These are phyloP conservation scores for Sebastes cheni DNA, from an alignment of 2,797 vertebrate species.

Conservation along the genomic window DNA sequence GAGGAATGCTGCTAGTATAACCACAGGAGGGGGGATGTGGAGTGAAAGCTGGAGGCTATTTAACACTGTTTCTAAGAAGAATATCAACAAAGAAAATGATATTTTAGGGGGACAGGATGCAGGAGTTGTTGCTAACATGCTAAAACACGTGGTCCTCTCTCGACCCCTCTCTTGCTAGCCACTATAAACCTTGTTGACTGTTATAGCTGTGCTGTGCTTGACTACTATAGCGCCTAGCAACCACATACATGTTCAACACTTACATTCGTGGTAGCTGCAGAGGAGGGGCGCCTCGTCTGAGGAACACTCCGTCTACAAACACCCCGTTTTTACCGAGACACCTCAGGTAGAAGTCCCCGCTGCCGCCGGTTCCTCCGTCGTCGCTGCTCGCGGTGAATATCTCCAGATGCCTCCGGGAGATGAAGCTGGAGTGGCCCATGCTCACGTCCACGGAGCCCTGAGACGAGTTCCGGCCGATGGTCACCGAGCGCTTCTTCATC, in stretches of 20 bases:
- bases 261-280: conserved; percentile 94
- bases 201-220: conserved; percentile 1
- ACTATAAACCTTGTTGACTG: conserved; percentile 1
- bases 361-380: conserved; percentile 75
- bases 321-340: conserved; percentile 97
- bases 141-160: conserved; percentile 73
- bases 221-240: conserved; percentile 7
- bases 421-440: conserved; percentile 98
- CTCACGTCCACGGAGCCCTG: conserved; percentile 97
- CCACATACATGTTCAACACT: conserved; percentile 76
- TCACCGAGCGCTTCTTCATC: conserved; percentile 97
- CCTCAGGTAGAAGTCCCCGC: conserved; percentile 87
- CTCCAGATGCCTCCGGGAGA: conserved; percentile 93
- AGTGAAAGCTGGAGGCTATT: conserved; percentile 6
- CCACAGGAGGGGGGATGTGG: neutral
- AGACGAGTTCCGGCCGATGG: conserved; percentile 95
- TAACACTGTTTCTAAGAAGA: conserved; percentile 35
- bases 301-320: conserved; percentile 96
- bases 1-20: conserved; percentile 28
- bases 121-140: conserved; percentile 67
- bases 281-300: conserved; percentile 91
- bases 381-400: conserved; percentile 89
- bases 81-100: conserved; percentile 74
- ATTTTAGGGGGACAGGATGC: conserved; percentile 46
- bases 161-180: conserved; percentile 10